Evolutionary conservation across 2,113 vertebrate genomes (phyloP).

Genomic region (Burhinus bistriatus): DNA sequence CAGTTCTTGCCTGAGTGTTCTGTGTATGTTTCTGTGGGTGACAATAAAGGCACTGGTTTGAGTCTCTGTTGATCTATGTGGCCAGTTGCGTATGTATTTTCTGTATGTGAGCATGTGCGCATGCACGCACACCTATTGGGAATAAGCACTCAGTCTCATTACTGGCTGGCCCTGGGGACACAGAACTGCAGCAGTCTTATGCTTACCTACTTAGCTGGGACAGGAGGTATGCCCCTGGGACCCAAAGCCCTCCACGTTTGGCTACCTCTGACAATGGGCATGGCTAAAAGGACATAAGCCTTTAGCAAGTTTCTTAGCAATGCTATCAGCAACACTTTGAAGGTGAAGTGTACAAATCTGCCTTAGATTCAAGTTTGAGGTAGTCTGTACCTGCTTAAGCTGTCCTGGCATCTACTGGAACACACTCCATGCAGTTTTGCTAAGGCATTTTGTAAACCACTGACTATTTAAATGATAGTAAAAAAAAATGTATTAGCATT

Average conservation of each 20-base stretch:
- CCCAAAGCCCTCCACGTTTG: background rate
- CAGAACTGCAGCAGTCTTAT: background rate
- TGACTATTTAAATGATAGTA: background rate
- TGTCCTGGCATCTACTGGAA: background rate
- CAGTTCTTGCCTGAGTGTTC: background rate
- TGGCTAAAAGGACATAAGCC: background rate
- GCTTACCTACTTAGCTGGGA: background rate
- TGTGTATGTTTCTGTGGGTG: background rate
- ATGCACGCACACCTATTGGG: background rate
- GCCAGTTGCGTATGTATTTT: background rate
- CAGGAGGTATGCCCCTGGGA: background rate
- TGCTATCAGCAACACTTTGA: background rate
- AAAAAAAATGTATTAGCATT: background rate
- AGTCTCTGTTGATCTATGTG: background rate
- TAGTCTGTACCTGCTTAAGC: background rate
- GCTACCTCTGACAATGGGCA: background rate
- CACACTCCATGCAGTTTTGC: background rate
- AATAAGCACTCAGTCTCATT: fast-evolving
- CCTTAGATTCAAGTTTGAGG: background rate
- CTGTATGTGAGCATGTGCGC: fast-evolving
- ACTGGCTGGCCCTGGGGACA: background rate
- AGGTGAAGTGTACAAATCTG: background rate
- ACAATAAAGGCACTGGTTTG: background rate
- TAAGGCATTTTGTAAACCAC: background rate
- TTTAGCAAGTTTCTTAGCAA: background rate